phyloP scores from a whole-genome alignment of 37 sponge, comb jelly and placozoan species.

The Cladorhizidae sp. region DNA sequence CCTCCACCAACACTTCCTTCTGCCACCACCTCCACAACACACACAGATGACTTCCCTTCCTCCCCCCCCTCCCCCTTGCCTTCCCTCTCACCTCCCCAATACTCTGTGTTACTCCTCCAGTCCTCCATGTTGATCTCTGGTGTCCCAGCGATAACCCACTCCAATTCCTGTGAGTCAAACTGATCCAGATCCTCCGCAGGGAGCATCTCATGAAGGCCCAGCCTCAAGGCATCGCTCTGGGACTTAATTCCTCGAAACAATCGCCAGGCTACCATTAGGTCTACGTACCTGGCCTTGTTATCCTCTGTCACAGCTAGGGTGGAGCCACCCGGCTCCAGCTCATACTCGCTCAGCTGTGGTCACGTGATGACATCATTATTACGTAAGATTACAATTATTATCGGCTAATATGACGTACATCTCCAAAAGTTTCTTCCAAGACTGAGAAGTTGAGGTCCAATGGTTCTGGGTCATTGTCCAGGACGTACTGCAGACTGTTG shows the following conservation, averaged over 20 bases:
- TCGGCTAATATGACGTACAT: slow-evolving; percentile 49
- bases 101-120: slow-evolving; percentile 83
- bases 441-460: slow-evolving; percentile 88
- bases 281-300: slow-evolving; percentile 81
- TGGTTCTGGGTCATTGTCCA: slow-evolving; percentile 77
- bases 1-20: neutral
- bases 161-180: slow-evolving; percentile 90
- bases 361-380: slow-evolving; percentile 3
- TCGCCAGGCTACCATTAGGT: slow-evolving; percentile 84
- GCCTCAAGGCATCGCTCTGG: slow-evolving; percentile 67
- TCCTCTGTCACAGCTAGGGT: slow-evolving; percentile 61
- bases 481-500: slow-evolving; percentile 75
- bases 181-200: slow-evolving; percentile 46
- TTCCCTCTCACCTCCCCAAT: slow-evolving; percentile 64
- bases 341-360: slow-evolving; percentile 46
- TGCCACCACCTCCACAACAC: no score
- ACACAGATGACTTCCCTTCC: neutral
- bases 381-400: neutral
- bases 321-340: slow-evolving; percentile 65
- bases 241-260: slow-evolving; percentile 46
- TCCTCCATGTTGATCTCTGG: slow-evolving; percentile 85
- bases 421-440: slow-evolving; percentile 90
- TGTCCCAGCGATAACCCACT: slow-evolving; percentile 90
- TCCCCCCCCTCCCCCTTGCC: no score
- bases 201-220: slow-evolving; percentile 80